These are phyloP conservation scores for Quiscalus mexicanus DNA, from an alignment of 2,113 vertebrate genomes.

Conservation along the genomic window DNA sequence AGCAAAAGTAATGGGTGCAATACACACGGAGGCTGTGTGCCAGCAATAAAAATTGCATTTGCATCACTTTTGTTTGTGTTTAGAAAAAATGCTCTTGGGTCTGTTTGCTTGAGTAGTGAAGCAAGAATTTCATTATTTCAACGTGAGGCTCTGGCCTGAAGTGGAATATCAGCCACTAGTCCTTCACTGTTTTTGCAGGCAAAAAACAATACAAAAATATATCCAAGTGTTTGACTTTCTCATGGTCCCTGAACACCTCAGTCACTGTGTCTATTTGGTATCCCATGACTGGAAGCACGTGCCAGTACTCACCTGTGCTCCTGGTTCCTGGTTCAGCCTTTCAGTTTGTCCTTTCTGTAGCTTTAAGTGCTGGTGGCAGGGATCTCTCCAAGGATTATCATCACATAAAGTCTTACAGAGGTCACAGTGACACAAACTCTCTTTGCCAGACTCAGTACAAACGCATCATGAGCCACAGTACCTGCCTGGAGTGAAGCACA, in stretches of 20 bases:
- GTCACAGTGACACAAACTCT: not conserved
- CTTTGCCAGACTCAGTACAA: not conserved
- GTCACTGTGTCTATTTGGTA: not conserved
- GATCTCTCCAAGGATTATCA: not conserved
- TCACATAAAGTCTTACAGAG: not conserved
- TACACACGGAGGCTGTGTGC: not conserved
- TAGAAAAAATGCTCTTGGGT: slow-evolving; percentile 11
- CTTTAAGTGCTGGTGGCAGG: not conserved
- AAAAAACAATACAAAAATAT: not conserved
- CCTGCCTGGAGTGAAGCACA: not conserved
- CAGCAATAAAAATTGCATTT: slow-evolving; percentile 11
- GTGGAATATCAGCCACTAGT: not conserved
- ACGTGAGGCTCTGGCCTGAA: not conserved
- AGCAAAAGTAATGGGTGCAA: not conserved
- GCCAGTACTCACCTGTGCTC: not conserved
- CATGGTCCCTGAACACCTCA: not conserved
- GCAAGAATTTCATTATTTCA: slow-evolving; percentile 22
- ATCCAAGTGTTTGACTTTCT: not conserved
- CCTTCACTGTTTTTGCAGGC: not conserved
- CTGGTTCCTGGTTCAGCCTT: not conserved
- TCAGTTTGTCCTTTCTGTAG: not conserved
- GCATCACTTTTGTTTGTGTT: slow-evolving; percentile 12
- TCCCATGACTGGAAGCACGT: rapidly evolving
- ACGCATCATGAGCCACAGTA: rapidly evolving
- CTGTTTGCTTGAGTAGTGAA: slow-evolving; percentile 12